phyloP scores from a whole-genome alignment of 2,797 vertebrate species.

The Oreortyx pictus region DNA sequence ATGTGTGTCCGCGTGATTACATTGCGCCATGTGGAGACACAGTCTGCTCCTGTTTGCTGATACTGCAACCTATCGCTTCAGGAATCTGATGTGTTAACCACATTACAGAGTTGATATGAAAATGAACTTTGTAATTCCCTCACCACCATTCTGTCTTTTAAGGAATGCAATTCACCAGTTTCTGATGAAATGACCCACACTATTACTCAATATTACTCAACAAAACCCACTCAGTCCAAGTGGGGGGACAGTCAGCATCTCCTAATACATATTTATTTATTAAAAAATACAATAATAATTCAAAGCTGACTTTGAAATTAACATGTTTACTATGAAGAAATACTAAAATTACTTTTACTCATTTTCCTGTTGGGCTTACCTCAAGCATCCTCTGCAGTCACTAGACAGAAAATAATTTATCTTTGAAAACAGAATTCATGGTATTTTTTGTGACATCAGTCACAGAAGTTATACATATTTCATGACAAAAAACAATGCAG shows the following conservation, averaged over 20 bases:
- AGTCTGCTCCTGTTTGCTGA: not conserved
- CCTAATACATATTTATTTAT: not conserved
- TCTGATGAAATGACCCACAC: not conserved
- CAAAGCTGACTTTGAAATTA: not conserved
- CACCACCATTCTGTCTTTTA: not conserved
- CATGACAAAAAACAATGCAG: not conserved
- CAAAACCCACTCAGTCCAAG: not conserved
- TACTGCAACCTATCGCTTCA: not conserved
- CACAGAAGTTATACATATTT: not conserved
- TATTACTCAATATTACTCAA: not conserved
- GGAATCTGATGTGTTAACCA: not conserved
- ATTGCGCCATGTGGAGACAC: not conserved
- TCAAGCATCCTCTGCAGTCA: not conserved
- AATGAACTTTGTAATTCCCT: not conserved
- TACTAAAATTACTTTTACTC: not conserved
- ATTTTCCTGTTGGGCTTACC: not conserved
- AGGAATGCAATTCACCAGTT: not conserved
- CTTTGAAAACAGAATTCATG: not conserved
- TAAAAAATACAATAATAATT: not conserved
- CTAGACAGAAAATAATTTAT: not conserved
- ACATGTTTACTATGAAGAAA: not conserved
- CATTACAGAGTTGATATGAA: not conserved
- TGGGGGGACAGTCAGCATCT: not conserved
- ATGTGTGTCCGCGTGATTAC: not conserved
- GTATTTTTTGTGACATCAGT: not conserved